Evolutionary conservation across 1,140 invertebrate species (phyloP).

Genomic region (Zaprionus davidi): DNA sequence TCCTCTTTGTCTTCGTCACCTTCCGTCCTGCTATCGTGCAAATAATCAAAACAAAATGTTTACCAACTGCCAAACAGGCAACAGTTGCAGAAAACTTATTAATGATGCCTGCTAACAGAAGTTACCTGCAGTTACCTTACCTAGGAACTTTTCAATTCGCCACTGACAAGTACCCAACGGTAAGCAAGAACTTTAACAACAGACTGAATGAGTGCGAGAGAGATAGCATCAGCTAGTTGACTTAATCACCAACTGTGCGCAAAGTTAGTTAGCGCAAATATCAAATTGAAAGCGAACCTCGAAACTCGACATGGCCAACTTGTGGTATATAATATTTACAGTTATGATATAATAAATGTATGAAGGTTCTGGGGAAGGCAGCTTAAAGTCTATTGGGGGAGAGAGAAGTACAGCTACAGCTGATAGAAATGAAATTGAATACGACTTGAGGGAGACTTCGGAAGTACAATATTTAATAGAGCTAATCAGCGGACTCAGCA

Average conservation of each 20-base stretch:
- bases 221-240: not conserved
- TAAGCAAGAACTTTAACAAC: constrained; percentile 25
- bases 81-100: constrained; percentile 34
- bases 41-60: constrained; percentile 43
- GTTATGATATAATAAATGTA: not conserved
- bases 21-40: not conserved
- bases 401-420: not conserved
- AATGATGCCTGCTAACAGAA: constrained; percentile 22
- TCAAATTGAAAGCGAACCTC: not conserved
- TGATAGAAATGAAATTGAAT: not conserved
- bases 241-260: constrained; percentile 10
- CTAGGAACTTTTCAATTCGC: constrained; percentile 18
- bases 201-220: not conserved
- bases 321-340: not conserved
- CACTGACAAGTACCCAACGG: constrained; percentile 2
- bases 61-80: constrained; percentile 22
- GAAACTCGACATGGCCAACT: not conserved
- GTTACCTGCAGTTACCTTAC: not conserved
- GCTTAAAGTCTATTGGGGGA: not conserved
- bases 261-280: constrained; percentile 22
- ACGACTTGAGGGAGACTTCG: not conserved
- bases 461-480: not conserved
- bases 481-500: not conserved
- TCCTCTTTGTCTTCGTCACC: not conserved
- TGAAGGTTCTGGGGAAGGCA: not conserved